Conservation (phyloP, 2,797 vertebrate species). For the Pipistrellus kuhlii region DNA sequence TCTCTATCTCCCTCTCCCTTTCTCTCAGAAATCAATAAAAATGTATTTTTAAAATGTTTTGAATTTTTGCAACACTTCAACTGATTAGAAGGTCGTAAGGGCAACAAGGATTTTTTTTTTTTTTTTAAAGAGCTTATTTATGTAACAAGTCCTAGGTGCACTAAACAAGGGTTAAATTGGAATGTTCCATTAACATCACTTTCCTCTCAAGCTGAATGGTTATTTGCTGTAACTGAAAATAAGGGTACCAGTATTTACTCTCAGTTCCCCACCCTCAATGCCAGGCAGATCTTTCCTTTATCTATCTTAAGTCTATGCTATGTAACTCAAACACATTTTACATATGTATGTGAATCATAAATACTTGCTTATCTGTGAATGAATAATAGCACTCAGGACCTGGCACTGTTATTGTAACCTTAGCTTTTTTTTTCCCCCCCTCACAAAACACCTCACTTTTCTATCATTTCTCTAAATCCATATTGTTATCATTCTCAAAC, state of each 20-base stretch:
- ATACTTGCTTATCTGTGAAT: constrained; percentile 8
- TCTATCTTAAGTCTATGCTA: neutral
- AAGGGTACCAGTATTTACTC: neutral
- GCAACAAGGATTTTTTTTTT: neutral
- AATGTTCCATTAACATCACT: neutral
- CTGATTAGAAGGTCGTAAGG: neutral
- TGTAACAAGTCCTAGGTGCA: neutral
- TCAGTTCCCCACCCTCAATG: neutral
- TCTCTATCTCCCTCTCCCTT: too few species aligned
- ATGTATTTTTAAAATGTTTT: neutral
- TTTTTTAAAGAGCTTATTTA: neutral
- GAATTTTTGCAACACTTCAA: constrained; percentile 5
- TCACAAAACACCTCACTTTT: neutral
- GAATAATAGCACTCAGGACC: neutral
- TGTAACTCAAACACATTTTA: neutral
- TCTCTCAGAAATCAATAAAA: too few species aligned
- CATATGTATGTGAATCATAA: neutral
- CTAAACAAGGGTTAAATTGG: neutral
- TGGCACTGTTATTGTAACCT: neutral
- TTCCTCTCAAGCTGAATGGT: neutral
- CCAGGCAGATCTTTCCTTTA: neutral
- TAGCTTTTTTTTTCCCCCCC: neutral
- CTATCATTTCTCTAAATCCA: neutral
- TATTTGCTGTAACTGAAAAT: neutral
- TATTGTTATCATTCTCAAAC: neutral